Evolutionary conservation across 2,113 vertebrate species (phyloP), one percentile per base, ranked within the genome.

Genomic region (Austrofundulus limnaeus): DNA sequence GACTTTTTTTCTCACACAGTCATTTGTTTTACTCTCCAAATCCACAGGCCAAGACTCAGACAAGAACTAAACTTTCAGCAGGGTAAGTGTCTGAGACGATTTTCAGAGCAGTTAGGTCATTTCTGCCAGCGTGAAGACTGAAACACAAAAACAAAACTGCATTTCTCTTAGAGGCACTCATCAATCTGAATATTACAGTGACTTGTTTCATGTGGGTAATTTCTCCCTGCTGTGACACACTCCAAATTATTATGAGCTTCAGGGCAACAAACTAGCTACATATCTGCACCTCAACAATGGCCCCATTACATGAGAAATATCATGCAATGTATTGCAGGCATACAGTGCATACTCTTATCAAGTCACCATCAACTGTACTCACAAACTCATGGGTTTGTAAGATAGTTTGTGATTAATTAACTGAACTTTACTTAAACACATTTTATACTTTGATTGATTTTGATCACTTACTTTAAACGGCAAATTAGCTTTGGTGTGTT

Each of bases 131-230:
- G 20, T 20, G 39, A 45, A n/a, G 12, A 19, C 62, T 66, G 21
- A 62, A 55, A 72, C 47, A 56, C 28, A 19, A 65, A 66, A 70
- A 70, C 46, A 71, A 67, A 66, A 55, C 23, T 5, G 21, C 48
- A 50, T 55, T 67, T 34, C 61, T 81, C 58, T 66, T 3, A 1
- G 28, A 64, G 67, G 75, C 72, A 21, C 66, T 77, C 57, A 68
- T 85, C 49, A 72, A 37, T 70, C 48, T 71, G 70, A 65, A 68
- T 67, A 67, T 49, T 68, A 66, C 39, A 23, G 54, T 45, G 45
- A 41, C 59, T 81, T 45, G 53, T 74, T 77, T 75, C 15, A 66
- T 64, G n/a, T 58, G 57, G 66, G 53, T 64, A 72, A 70, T 65
- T 58, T 25, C 46, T 14, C n/a, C 51, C 45, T 23, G 16, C 66